Evolutionary conservation across 2,888 invertebrate species (phyloP), one percentile per base, ranked within the genome.

Genomic region (Cryptus armator): DNA sequence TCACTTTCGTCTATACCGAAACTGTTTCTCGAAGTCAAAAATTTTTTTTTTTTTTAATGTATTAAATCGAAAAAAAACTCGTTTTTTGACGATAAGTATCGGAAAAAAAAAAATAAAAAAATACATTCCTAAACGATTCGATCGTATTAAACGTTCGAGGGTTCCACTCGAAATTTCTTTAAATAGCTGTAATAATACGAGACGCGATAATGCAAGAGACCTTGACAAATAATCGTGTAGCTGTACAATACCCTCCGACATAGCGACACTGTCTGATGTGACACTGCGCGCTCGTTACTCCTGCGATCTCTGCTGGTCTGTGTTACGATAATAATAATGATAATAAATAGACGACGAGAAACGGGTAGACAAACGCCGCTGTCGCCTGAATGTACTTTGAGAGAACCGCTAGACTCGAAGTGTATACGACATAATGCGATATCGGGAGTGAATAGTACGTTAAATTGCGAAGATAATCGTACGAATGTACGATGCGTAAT

Each of bases 311-410:
- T 37, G 5, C 70, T 16, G 3, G 56, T 5, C 70, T 7, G 51
- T 44, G 32, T 44, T 32, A 16, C 32, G 19, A 70, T 70, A 51
- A 70, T 51, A 48, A 70, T 70, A 70, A 51, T 70, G 24, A 70
- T 43, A 37, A 44, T n/a, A n/a, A 12, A 59, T 59, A 19, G 51
- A 70, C 68, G 68, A 51, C n/a, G 68, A 51, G 68, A 53, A 70
- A 51, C 12, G n/a, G 48, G 48, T 48, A 16, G 32, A 44, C 44
- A 24, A 24, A 16, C 16, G 19, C 19, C 19, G 43, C 44, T 12
- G 66, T 12, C 32, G 64, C 7, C 29, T 32, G 59, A 44, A 59
- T 59, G 24, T 59, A 59, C 29, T 59, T 29, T 59, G 29, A 29
- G 24, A 29, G 19, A 10, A 56, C 24, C 56, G 6, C 24, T n/a